Evolutionary conservation across 1,140 invertebrate species (phyloP), one percentile per base, ranked within the genome.

Genomic region (Melipona quadrifasciata): DNA sequence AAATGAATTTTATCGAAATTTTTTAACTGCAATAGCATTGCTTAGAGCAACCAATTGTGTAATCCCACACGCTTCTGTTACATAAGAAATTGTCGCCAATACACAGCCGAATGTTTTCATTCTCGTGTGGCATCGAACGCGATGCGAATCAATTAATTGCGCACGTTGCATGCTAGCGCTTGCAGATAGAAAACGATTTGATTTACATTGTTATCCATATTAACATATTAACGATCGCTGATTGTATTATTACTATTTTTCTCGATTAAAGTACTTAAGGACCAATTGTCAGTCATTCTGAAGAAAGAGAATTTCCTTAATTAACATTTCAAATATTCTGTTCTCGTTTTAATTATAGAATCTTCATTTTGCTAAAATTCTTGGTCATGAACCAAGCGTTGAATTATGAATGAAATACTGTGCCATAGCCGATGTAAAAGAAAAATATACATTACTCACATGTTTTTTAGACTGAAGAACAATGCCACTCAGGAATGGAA

Each of bases 1-100:
- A 64, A 71, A 71, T 61, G 57, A 84, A 79, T 31, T 71, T 84
- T 84, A 84, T 84, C 75, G 47, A 51, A 55, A 24, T 34, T 64
- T 79, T 61, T 53, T 71, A 79, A 27, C 31, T 70, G 39, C 57
- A 79, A 17, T 72, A 71, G 55, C 21, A 11, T 17, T 76, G 67
- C 57, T 61, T 39, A 21, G 4, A 17, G 0, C 17, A 53, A 39
- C 19, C 72, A 82, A 68, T 82, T 79, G 75, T 84, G 67, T 77
- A 79, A 84, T n/a, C 3, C 24, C 34, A 53, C 55, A 21, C 53
- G 34, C 51, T 78, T 31, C 5, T 6, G 11, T 84, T 84, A 71
- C 57, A 79, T 84, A 84, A 79, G 67, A 27, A 84, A 70, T 83
- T 31, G 67, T 71, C 31, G 57, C 24, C 19, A 57, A 79, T 71